These are phyloP conservation scores for Ailurus styani DNA, from an alignment of 2,113 vertebrate genomes.

Conservation along the genomic window DNA sequence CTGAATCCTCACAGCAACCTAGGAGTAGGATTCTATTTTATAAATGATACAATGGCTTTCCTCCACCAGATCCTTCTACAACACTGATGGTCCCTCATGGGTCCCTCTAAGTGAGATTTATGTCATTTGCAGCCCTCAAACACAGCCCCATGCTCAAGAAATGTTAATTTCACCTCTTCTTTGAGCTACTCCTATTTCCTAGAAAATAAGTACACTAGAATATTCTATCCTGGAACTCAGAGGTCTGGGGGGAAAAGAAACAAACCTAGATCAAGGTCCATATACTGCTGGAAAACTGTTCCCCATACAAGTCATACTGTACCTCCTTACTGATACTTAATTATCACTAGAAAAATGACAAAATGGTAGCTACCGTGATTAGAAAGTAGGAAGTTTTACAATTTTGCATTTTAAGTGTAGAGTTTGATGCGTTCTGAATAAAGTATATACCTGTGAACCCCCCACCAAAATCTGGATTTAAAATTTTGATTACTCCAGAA, in stretches of 20 bases:
- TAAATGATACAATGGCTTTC: background rate
- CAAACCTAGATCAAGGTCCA: background rate
- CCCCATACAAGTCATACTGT: background rate
- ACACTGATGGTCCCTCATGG: background rate
- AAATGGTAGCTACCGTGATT: background rate
- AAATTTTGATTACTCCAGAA: background rate
- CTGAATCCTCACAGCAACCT: background rate
- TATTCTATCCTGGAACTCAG: background rate
- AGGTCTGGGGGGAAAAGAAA: background rate
- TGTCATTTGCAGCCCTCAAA: background rate
- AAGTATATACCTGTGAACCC: background rate
- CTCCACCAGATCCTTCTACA: background rate
- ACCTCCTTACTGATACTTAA: background rate
- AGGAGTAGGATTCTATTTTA: background rate
- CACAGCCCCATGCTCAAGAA: background rate
- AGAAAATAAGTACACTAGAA: constrained; percentile 1
- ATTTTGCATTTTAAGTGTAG: background rate
- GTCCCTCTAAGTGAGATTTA: background rate
- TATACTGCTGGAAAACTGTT: background rate
- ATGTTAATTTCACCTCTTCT: background rate
- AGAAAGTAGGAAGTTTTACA: background rate
- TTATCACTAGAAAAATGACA: background rate
- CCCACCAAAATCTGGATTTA: background rate
- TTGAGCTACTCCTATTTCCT: background rate
- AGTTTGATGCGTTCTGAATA: background rate